Conservation (phyloP, 1,140 invertebrate genomes). For the Platyscapa corneri region DNA sequence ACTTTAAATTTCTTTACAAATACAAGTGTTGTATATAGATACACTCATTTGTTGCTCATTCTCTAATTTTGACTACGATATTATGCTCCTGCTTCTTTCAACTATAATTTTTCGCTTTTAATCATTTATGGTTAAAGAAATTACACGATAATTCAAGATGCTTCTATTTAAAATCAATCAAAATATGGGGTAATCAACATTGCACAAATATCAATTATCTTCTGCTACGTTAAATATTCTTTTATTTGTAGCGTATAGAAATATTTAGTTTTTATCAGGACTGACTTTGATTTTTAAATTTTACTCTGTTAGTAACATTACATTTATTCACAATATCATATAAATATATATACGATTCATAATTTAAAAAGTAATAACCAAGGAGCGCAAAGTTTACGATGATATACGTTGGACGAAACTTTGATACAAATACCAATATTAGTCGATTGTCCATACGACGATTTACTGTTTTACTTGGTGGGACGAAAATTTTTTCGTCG, state of each 20-base stretch:
- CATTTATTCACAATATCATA: constrained; percentile 6
- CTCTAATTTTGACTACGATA: not conserved
- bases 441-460: not conserved
- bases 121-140: not conserved
- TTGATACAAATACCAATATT: constrained; percentile 39
- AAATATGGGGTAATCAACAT: not conserved
- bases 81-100: not conserved
- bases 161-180: not conserved
- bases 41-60: not conserved
- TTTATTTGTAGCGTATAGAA: constrained; percentile 34
- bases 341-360: constrained; percentile 42
- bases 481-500: not conserved
- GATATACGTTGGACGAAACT: constrained; percentile 42
- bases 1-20: not conserved
- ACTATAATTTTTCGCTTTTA: not conserved
- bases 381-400: not conserved
- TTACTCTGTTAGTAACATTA: not conserved
- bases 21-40: not conserved
- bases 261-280: constrained; percentile 7
- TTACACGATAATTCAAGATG: not conserved
- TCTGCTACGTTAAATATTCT: not conserved
- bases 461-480: not conserved
- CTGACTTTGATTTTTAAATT: constrained; percentile 23
- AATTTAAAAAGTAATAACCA: constrained; percentile 26
- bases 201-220: not conserved